Evolutionary conservation across 1,140 invertebrate genomes (phyloP).

Genomic region (Battus philenor): DNA sequence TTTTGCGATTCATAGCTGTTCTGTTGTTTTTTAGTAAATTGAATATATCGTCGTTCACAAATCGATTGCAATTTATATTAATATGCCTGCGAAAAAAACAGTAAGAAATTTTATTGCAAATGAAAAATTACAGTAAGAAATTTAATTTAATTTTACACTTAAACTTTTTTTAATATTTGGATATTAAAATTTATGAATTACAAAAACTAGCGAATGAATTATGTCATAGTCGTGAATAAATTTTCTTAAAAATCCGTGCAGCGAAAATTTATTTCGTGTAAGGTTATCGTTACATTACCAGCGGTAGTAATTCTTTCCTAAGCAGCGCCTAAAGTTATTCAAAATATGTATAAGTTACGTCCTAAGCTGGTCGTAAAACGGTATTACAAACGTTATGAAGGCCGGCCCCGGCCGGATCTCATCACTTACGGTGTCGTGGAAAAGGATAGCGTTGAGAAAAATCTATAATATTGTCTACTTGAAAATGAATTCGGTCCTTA

Average conservation of each 20-base stretch:
- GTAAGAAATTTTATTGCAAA: too few species aligned
- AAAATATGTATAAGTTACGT: conserved; percentile 70
- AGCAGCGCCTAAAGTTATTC: conserved; percentile 60
- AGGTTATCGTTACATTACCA: conserved; percentile 33
- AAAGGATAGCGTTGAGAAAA: conserved; percentile 27
- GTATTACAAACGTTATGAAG: conserved; percentile 69
- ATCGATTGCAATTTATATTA: too few species aligned
- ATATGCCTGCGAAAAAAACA: too few species aligned
- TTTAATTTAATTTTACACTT: too few species aligned
- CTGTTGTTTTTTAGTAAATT: too few species aligned
- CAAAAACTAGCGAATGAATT: too few species aligned
- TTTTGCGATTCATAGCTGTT: too few species aligned
- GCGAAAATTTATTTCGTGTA: not conserved
- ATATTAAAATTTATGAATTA: too few species aligned
- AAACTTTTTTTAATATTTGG: too few species aligned
- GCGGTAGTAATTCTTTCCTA: conserved; percentile 52
- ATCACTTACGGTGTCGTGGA: conserved; percentile 55
- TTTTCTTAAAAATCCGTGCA: conserved; percentile 5
- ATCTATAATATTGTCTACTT: conserved; percentile 31
- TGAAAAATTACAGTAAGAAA: too few species aligned
- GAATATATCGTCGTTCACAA: too few species aligned
- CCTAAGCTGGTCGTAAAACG: conserved; percentile 65
- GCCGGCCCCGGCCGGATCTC: conserved; percentile 56
- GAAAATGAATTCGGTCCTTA: conserved; percentile 31
- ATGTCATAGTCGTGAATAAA: not conserved